Percentiles rank a stretch among this genome's conserved stretches.
Evolutionary conservation across 2,113 vertebrate genomes (phyloP).

Genomic region (Colinus virginianus): DNA sequence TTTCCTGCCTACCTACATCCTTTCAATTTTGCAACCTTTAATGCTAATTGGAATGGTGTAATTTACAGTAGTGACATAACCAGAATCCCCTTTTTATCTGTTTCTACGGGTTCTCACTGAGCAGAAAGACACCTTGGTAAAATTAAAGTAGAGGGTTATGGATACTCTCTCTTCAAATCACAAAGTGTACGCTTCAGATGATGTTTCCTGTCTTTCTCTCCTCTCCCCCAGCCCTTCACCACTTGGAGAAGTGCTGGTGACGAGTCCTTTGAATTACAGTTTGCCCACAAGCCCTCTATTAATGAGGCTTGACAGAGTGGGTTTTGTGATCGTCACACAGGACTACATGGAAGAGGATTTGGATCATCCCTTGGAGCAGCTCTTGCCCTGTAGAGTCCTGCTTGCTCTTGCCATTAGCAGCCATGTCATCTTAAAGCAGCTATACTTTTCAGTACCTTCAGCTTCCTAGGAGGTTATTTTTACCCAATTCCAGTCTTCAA

Average conservation of each 20-base stretch:
- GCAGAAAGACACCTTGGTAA: constrained; percentile 26
- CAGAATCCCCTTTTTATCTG: neutral
- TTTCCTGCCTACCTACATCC: neutral
- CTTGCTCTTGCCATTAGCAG: neutral
- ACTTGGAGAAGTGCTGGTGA: neutral
- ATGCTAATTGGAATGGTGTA: neutral
- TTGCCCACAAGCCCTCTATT: neutral
- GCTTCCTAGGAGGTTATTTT: neutral
- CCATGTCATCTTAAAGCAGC: neutral
- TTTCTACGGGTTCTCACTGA: constrained; percentile 14
- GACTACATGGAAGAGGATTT: neutral
- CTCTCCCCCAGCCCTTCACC: neutral
- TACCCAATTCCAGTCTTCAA: neutral
- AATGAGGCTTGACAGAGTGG: neutral
- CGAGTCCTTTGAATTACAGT: neutral
- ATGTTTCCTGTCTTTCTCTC: neutral
- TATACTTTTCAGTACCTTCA: neutral
- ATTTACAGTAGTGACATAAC: neutral
- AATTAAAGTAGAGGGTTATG: neutral
- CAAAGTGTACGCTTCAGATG: neutral
- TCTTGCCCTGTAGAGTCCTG: neutral
- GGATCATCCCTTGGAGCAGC: neutral
- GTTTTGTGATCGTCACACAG: neutral
- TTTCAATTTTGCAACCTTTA: neutral
- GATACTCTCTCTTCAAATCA: neutral